Base-by-base conservation (phyloP, 2,797 vertebrate genomes). In the Craterocephalus amniculus region DNA sequence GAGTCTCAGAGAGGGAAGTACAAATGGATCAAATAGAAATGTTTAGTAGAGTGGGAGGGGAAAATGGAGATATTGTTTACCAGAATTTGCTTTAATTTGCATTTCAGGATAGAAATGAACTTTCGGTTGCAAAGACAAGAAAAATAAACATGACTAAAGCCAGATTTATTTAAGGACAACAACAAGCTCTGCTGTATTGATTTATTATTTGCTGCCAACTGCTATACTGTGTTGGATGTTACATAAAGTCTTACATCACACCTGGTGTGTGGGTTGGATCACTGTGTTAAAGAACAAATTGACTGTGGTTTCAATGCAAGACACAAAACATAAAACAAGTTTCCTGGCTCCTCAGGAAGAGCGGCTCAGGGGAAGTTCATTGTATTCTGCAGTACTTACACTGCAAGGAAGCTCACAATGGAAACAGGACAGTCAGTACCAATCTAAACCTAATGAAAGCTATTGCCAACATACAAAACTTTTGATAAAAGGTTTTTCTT, bases 221-320 rank as follows among this genome's bases (percentile, higher is more conserved):
- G 75, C 78, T 82, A 74, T 67, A 81, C 74, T 78, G 56, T 51
- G 76, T 31, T 58, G 45, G 1, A 16, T 60, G 84, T 89, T 90
- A 89, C 59, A 77, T 85, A 88, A 86, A 83, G 32, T 20, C 78
- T 89, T 91, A 87, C 76, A 84, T 90, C 85, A 86, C 29, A 54
- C 43, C 70, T 59, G 29, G 51, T 83, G 76, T 70, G 85, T 89
- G 84, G 83, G 85, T 76, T 84, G 27, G 14, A 26, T 63, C 74
- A 36, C 22, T 68, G 48, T 51, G 49, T 14, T 61, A 36, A 67
- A 68, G 52, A 45, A 51, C 45, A 86, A 45, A 60, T 49, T 45
- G 61, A 74, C 34, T 29, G 20, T 20, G 51, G 35, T 35, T 20
- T 54, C 24, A 43, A 34, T 63, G 65, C 49, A 27, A 35, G 14